Conservation (phyloP, 2,888 invertebrate species). For the Cybosia mesomella region DNA sequence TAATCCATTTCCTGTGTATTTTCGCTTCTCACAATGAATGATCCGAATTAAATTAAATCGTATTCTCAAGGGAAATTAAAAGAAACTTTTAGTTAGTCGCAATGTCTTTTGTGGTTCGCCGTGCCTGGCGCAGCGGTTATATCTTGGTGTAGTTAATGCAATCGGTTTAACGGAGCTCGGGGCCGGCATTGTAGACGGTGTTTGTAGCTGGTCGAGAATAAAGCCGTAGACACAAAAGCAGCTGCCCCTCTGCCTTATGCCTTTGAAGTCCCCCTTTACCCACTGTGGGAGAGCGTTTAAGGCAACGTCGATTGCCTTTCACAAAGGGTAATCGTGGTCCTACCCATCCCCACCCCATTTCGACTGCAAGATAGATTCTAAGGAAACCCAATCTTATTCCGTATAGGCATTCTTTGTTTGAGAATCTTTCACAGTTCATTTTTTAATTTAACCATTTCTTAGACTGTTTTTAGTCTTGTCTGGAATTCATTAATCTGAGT, state of each 20-base stretch:
- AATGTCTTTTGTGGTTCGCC: slow-evolving; percentile 50
- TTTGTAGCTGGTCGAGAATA: slow-evolving; percentile 72
- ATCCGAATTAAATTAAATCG: slow-evolving; percentile 48
- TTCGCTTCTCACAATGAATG: slow-evolving; percentile 39
- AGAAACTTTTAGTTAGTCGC: slow-evolving; percentile 52
- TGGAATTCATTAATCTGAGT: slow-evolving; percentile 41
- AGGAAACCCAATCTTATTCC: slow-evolving; percentile 81
- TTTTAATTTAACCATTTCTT: slow-evolving; percentile 71
- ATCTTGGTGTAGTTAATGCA: slow-evolving; percentile 68
- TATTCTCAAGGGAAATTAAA: slow-evolving; percentile 32
- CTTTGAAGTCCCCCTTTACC: slow-evolving; percentile 49
- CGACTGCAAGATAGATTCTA: slow-evolving; percentile 70
- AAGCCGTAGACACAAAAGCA: slow-evolving; percentile 74
- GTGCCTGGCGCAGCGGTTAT: slow-evolving; percentile 44
- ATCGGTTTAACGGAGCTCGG: slow-evolving; percentile 66
- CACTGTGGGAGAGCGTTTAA: slow-evolving; percentile 70
- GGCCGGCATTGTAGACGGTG: slow-evolving; percentile 56
- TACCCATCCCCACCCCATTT: slow-evolving; percentile 54
- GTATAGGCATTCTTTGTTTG: slow-evolving; percentile 74
- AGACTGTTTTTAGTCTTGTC: slow-evolving; percentile 56
- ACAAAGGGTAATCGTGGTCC: slow-evolving; percentile 67
- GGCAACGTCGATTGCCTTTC: slow-evolving; percentile 78
- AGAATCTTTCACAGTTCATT: slow-evolving; percentile 75
- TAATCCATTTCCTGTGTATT: slow-evolving; percentile 43
- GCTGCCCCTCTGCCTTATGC: slow-evolving; percentile 59